A percentile compares a stretch with the other conserved stretches of the same genome.
These are phyloP conservation scores for Thereva nobilitata DNA, from an alignment of 2,888 invertebrate species.

Conservation along the genomic window DNA sequence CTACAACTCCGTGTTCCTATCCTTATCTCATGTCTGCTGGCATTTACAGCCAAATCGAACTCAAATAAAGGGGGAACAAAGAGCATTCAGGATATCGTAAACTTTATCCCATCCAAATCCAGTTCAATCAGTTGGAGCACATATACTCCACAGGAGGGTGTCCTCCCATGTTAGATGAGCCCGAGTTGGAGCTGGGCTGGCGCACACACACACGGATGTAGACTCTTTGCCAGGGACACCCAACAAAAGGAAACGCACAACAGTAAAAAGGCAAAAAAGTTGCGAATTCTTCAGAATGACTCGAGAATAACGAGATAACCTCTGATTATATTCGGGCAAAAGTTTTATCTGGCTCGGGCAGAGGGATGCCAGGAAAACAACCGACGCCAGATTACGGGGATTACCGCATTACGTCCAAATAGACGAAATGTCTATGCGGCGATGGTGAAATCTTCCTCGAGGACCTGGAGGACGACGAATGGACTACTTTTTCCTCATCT, in stretches of 20 bases:
- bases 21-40: conserved; percentile 12
- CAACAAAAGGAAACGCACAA: conserved; percentile 26
- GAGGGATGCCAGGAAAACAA: conserved; percentile 32
- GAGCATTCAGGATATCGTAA: conserved; percentile 40
- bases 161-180: conserved; percentile 21
- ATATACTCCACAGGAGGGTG: conserved; percentile 22
- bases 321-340: conserved; percentile 39
- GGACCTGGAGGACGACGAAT: neutral
- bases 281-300: conserved; percentile 39
- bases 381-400: conserved; percentile 38
- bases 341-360: conserved; percentile 38
- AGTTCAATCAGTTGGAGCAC: conserved; percentile 37
- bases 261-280: conserved; percentile 36
- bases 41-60: conserved; percentile 33
- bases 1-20: no score
- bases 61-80: conserved; percentile 38
- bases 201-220: neutral
- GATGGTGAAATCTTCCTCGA: conserved; percentile 17
- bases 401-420: conserved; percentile 38
- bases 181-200: conserved; percentile 3
- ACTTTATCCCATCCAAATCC: conserved; percentile 40
- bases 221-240: neutral
- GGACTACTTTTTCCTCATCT: conserved; percentile 1
- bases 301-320: conserved; percentile 42
- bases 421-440: conserved; percentile 36